phyloP scores from a whole-genome alignment of 2,888 invertebrate species.

The Macropis europaea region DNA sequence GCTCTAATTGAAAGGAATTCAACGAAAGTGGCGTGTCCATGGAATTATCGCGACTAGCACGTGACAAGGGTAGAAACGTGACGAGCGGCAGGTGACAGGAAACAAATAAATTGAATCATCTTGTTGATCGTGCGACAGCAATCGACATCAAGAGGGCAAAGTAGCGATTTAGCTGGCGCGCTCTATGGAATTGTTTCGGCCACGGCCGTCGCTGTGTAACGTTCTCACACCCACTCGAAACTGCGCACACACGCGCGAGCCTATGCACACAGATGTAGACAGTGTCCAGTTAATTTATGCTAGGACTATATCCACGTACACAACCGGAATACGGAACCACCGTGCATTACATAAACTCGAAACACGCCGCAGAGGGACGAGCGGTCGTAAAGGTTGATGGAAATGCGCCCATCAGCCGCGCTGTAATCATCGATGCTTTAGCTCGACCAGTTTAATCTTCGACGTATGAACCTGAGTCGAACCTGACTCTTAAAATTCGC shows the following conservation, averaged over 20 bases:
- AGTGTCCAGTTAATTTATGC: slow-evolving; percentile 70
- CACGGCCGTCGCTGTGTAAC: slow-evolving; percentile 9
- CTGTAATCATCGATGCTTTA: slow-evolving; percentile 61
- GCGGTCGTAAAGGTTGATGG: slow-evolving; percentile 64
- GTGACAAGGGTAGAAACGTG: background rate
- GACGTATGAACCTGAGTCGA: background rate
- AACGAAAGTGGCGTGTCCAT: no score
- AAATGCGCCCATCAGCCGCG: slow-evolving; percentile 64
- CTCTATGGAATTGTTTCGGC: slow-evolving; percentile 47
- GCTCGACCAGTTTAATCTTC: slow-evolving; percentile 45
- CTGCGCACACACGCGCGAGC: background rate
- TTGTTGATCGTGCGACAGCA: slow-evolving; percentile 25
- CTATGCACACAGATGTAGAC: slow-evolving; percentile 18
- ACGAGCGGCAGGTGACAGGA: background rate
- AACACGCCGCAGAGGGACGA: slow-evolving; percentile 61
- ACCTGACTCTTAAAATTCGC: no score
- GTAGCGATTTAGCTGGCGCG: slow-evolving; percentile 28
- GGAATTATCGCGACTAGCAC: background rate
- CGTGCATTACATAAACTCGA: slow-evolving; percentile 69
- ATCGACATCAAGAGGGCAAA: slow-evolving; percentile 35
- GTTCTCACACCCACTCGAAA: background rate
- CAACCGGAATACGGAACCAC: slow-evolving; percentile 64
- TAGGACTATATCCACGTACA: slow-evolving; percentile 59
- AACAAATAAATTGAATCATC: slow-evolving; percentile 37
- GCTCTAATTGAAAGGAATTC: no score